phyloP scores from a whole-genome alignment of 2,797 vertebrate genomes.

The Danio tinwini region DNA sequence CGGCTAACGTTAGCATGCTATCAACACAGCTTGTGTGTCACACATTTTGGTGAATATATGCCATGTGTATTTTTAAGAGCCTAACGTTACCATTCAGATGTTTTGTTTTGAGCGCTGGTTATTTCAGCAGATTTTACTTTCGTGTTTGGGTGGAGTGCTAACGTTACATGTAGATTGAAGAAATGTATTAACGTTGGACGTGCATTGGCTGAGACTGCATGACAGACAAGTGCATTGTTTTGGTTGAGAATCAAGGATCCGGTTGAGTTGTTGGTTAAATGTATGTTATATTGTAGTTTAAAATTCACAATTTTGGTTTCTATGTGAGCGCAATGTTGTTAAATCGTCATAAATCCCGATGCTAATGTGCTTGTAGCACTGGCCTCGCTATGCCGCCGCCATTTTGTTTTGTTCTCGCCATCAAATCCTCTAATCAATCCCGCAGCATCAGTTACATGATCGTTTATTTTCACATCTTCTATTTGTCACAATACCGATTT shows the following conservation, averaged over 20 bases:
- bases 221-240: constrained; percentile 1
- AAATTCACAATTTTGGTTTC: background rate
- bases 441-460: constrained; percentile 16
- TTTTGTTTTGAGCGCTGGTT: background rate
- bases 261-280: background rate
- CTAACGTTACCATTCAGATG: too few species aligned
- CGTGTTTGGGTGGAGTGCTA: background rate
- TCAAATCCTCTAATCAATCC: constrained; percentile 62
- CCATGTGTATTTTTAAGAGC: background rate
- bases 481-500: background rate
- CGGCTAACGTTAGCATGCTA: constrained; percentile 45
- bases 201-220: background rate
- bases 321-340: background rate
- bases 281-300: background rate
- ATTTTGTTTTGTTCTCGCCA: constrained; percentile 84
- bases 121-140: background rate
- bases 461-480: background rate
- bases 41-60: background rate
- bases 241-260: background rate
- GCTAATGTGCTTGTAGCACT: constrained; percentile 44
- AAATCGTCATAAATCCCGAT: constrained; percentile 17
- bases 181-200: background rate
- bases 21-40: constrained; percentile 22
- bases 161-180: background rate
- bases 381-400: constrained; percentile 70